Evolutionary conservation across 2,113 vertebrate species (phyloP).

Genomic region (Centropus unirufus): DNA sequence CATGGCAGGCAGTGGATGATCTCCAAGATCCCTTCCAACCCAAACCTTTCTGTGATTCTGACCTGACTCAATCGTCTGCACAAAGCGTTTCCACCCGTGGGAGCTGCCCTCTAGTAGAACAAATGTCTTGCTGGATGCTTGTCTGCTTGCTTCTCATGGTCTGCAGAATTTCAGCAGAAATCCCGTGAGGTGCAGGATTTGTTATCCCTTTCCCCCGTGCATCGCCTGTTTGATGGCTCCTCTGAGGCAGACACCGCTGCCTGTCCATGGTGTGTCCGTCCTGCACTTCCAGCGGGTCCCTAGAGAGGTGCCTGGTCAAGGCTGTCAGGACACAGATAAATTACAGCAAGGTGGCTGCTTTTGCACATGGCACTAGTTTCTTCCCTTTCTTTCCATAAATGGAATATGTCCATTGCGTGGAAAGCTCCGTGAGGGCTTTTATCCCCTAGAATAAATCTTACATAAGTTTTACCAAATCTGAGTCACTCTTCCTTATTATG

Average conservation of each 20-base stretch:
- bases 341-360: neutral
- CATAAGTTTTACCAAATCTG: neutral
- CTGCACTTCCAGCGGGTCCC: neutral
- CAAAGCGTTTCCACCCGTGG: fast-evolving
- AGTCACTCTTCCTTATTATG: neutral
- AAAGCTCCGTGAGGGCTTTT: neutral
- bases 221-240: neutral
- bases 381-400: neutral
- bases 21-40: no score
- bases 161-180: neutral
- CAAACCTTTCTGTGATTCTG: neutral
- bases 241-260: neutral
- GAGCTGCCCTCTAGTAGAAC: neutral
- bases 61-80: fast-evolving
- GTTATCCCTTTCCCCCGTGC: neutral
- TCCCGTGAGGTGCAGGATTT: fast-evolving
- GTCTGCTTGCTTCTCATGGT: fast-evolving
- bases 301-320: neutral
- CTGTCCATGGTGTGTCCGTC: fast-evolving
- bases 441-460: neutral
- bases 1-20: no score
- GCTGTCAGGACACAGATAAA: fast-evolving
- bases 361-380: neutral
- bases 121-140: neutral
- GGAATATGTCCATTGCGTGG: neutral